phyloP scores from a whole-genome alignment of 2,888 invertebrate genomes.

The Cheilosia vulpina region DNA sequence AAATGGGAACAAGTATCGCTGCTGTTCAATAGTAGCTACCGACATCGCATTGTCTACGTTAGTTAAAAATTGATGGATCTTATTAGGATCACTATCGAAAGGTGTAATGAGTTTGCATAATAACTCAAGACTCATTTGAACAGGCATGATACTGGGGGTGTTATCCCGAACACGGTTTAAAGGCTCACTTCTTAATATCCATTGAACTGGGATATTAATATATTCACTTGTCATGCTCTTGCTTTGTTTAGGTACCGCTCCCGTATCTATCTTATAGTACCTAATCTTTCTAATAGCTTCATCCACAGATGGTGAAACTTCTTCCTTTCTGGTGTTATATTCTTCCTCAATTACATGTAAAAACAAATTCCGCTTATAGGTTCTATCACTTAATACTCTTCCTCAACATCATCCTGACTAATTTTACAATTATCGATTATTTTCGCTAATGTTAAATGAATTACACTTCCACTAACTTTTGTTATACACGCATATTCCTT shows the following conservation, averaged over 20 bases:
- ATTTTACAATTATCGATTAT: no score
- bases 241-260: neutral
- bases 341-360: neutral
- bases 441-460: neutral
- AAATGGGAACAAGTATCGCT: neutral
- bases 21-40: no score
- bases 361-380: neutral
- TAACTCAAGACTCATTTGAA: no score
- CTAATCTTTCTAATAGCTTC: neutral
- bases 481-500: no score
- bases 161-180: neutral
- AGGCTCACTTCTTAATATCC: neutral
- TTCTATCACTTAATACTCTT: neutral
- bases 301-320: neutral
- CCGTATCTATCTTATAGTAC: neutral
- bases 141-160: no score
- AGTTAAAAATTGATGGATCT: neutral
- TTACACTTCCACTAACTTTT: no score
- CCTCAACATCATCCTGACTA: neutral
- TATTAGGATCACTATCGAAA: no score
- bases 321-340: neutral
- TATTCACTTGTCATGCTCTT: no score
- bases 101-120: no score
- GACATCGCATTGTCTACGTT: slow-evolving; percentile 5
- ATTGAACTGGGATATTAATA: neutral